These are phyloP conservation scores for Macroramphosus scolopax DNA, from an alignment of 2,797 vertebrate genomes.

Conservation along the genomic window DNA sequence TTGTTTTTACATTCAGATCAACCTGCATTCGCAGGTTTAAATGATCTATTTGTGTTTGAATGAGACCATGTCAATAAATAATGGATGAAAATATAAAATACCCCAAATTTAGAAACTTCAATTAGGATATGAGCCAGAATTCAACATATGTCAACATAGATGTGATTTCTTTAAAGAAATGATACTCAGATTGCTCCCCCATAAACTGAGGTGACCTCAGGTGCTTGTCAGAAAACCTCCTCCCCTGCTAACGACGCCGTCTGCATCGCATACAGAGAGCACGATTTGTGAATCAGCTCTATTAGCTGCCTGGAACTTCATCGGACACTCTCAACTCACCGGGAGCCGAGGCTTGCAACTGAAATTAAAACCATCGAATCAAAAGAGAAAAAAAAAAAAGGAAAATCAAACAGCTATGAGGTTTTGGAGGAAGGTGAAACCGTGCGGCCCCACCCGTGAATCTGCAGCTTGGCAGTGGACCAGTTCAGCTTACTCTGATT, in stretches of 20 bases:
- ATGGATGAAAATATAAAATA: conserved; percentile 75
- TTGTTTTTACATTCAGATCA: conserved; percentile 85
- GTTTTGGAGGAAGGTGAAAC: conserved; percentile 76
- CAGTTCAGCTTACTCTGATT: conserved; percentile 80
- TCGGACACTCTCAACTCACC: conserved; percentile 67
- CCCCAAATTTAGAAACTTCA: conserved; percentile 75
- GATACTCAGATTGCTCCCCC: conserved; percentile 67
- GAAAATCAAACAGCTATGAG: conserved; percentile 68
- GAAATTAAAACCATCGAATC: conserved; percentile 60
- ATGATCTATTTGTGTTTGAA: conserved; percentile 78
- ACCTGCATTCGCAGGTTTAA: conserved; percentile 80
- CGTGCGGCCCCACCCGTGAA: conserved; percentile 67
- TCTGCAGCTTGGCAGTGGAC: conserved; percentile 82
- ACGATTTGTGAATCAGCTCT: conserved; percentile 67
- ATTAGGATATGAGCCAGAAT: conserved; percentile 73
- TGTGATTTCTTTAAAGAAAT: conserved; percentile 57
- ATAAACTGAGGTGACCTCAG: conserved; percentile 67
- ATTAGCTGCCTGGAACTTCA: conserved; percentile 59
- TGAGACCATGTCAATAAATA: conserved; percentile 79
- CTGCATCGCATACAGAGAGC: conserved; percentile 63
- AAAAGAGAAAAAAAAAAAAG: conserved; percentile 22
- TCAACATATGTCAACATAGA: conserved; percentile 65
- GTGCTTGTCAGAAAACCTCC: conserved; percentile 66
- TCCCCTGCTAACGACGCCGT: conserved; percentile 59
- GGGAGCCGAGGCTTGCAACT: conserved; percentile 70